Conservation (phyloP, 2,113 vertebrate species). For the western clawed frog (Xenopus tropicalis) region UCB_Xtro_10.0 CM004448.2:42576501-42577000, state of each 20-base stretch:
- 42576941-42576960: no score
- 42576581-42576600: conserved; percentile 69
- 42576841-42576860: no score
- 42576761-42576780: neutral
- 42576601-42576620: conserved; percentile 64
- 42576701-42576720: conserved; percentile 49
- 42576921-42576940: no score
- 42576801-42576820: no score
- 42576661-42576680: conserved; percentile 55
- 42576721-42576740: conserved; percentile 59
- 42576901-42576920: no score
- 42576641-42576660: conserved; percentile 54
- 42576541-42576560: conserved; percentile 64
- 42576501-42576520: conserved; percentile 85
- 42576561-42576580: conserved; percentile 79
- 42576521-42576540: conserved; percentile 74
- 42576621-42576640: conserved; percentile 61
- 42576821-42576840: no score
- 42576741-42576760: neutral
- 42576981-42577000: no score
- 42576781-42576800: neutral
- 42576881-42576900: no score
- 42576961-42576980: no score
- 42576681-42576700: conserved; percentile 50
- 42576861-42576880: no score